Evolutionary conservation across 2,113 vertebrate species (phyloP).

Genomic region (Takifugu bimaculatus): DNA sequence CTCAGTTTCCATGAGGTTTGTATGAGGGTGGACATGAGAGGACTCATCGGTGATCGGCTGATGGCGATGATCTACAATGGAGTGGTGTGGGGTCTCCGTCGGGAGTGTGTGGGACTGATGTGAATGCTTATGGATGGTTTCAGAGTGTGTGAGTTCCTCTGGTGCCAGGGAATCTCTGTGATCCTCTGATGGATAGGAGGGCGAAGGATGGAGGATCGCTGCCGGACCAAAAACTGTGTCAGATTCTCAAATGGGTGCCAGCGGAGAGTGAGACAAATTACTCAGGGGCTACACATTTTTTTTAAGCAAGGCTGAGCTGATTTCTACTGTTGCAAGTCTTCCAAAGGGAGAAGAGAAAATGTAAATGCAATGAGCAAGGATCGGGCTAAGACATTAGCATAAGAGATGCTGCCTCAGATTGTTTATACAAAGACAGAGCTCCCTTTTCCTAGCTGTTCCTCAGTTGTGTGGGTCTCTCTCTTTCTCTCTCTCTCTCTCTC

Average conservation of each 20-base stretch:
- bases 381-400: slow-evolving; percentile 61
- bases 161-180: slow-evolving; percentile 16
- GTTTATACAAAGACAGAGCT: slow-evolving; percentile 63
- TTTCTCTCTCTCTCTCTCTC: background rate
- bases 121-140: slow-evolving; percentile 24
- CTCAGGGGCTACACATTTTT: slow-evolving; percentile 25
- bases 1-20: slow-evolving; percentile 7
- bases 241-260: slow-evolving; percentile 31
- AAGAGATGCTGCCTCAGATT: slow-evolving; percentile 74
- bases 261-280: slow-evolving; percentile 25
- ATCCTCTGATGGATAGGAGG: slow-evolving; percentile 24
- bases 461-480: background rate
- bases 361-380: slow-evolving; percentile 58
- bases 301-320: slow-evolving; percentile 19
- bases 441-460: slow-evolving; percentile 5
- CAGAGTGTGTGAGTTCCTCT: slow-evolving; percentile 23
- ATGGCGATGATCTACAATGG: slow-evolving; percentile 18
- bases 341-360: slow-evolving; percentile 50
- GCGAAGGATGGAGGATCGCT: slow-evolving; percentile 34
- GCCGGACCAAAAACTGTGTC: slow-evolving; percentile 42
- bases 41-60: slow-evolving; percentile 22
- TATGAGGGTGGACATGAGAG: slow-evolving; percentile 9
- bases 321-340: slow-evolving; percentile 28
- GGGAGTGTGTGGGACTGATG: slow-evolving; percentile 24
- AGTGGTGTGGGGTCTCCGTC: slow-evolving; percentile 23